Percentiles rank a stretch among this genome's conserved stretches.
Evolutionary conservation across 2,888 invertebrate genomes (phyloP).

Genomic region (Sarcophaga caerulescens): DNA sequence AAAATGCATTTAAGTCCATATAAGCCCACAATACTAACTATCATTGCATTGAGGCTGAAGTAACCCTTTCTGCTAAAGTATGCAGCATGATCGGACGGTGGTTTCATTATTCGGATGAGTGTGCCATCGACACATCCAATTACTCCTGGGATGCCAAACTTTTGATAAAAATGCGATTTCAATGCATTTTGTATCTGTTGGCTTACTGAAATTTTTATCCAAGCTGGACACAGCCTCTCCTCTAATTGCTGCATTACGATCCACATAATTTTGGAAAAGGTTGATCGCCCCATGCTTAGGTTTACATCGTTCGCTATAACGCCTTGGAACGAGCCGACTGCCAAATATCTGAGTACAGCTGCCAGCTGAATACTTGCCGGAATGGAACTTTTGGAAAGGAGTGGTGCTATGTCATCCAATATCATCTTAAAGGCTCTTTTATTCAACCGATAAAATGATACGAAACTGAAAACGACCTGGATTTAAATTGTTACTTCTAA

Average conservation of each 20-base stretch:
- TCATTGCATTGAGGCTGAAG: slow-evolving; percentile 2
- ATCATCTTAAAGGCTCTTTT: slow-evolving; percentile 15
- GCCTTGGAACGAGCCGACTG: slow-evolving; percentile 22
- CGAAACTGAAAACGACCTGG: slow-evolving; percentile 2
- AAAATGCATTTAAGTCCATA: no score
- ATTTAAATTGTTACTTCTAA: not conserved
- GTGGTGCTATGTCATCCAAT: slow-evolving; percentile 4
- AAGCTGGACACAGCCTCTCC: not conserved
- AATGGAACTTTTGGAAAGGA: slow-evolving; percentile 15
- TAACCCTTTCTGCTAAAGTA: slow-evolving; percentile 25
- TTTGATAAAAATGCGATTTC: slow-evolving; percentile 16
- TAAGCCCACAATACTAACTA: not conserved
- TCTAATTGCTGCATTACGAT: slow-evolving; percentile 1
- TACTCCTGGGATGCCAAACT: slow-evolving; percentile 21
- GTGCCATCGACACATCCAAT: slow-evolving; percentile 40
- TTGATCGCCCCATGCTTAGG: slow-evolving; percentile 9
- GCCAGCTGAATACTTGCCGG: not conserved
- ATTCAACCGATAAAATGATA: slow-evolving; percentile 17
- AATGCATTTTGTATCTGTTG: not conserved
- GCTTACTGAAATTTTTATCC: slow-evolving; percentile 5
- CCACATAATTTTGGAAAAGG: slow-evolving; percentile 25
- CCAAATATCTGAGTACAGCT: slow-evolving; percentile 12
- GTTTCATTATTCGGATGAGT: slow-evolving; percentile 10
- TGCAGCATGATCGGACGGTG: slow-evolving; percentile 1
- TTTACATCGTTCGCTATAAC: slow-evolving; percentile 13